Evolutionary conservation across 2,797 vertebrate species (phyloP).

Genomic region (Iguana delicatissima): DNA sequence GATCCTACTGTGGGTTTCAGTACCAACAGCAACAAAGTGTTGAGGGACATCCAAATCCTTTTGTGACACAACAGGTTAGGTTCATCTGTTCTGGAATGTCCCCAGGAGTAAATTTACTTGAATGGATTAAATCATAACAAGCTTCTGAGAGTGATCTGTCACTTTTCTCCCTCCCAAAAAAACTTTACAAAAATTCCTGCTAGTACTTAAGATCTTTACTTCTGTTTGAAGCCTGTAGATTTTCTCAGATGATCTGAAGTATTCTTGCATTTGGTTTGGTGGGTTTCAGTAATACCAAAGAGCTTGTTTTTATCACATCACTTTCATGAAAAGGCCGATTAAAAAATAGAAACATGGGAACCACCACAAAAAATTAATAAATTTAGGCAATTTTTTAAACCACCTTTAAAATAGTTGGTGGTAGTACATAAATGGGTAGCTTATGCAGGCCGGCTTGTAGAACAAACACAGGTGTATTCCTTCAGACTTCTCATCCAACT

Average conservation of each 20-base stretch:
- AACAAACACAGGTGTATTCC: slow-evolving; percentile 13
- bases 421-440: background rate
- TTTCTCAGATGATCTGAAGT: background rate
- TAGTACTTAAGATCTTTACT: background rate
- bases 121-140: background rate
- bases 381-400: background rate
- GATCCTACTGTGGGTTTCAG: slow-evolving; percentile 12
- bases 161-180: background rate
- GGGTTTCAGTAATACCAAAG: background rate
- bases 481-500: background rate
- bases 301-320: background rate
- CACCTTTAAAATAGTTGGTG: background rate
- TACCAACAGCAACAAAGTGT: slow-evolving; percentile 17
- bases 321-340: background rate
- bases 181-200: background rate
- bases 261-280: slow-evolving; percentile 30
- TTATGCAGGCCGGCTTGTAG: background rate
- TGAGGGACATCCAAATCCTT: background rate
- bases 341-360: background rate
- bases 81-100: slow-evolving; percentile 24
- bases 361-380: background rate
- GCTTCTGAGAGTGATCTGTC: background rate
- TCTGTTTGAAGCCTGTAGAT: slow-evolving; percentile 15
- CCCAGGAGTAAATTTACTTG: slow-evolving; percentile 7
- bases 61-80: background rate